Percentiles rank a stretch among this genome's conserved stretches.
Conservation (phyloP, 2,888 invertebrate genomes). For the Acutogordius australiensis region DNA sequence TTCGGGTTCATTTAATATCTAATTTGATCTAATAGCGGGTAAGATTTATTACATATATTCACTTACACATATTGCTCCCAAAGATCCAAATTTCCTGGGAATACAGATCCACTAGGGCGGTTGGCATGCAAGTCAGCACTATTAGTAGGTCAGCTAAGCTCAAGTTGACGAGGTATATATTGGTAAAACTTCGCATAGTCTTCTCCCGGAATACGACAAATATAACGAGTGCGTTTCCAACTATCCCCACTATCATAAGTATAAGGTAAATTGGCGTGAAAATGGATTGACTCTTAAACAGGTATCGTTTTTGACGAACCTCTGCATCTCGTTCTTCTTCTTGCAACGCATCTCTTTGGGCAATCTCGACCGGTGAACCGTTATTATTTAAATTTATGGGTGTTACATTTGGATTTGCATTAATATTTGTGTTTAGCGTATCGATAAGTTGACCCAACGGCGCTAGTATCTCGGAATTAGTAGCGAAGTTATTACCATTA, state of each 20-base stretch:
- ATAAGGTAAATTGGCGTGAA: neutral
- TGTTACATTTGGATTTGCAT: no score
- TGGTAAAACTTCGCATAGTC: constrained; percentile 4
- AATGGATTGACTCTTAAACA: neutral
- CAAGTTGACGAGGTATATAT: constrained; percentile 11
- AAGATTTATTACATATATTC: no score
- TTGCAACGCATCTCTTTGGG: no score
- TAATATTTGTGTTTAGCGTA: no score
- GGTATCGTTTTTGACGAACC: neutral
- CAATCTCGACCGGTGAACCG: no score
- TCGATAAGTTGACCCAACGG: no score
- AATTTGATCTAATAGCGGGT: no score
- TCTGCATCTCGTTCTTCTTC: neutral
- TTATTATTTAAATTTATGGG: no score
- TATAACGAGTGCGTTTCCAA: constrained; percentile 4
- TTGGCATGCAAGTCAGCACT: constrained; percentile 12
- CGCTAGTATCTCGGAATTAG: no score
- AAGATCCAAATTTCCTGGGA: constrained; percentile 12
- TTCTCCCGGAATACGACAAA: neutral
- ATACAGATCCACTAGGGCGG: constrained; percentile 12
- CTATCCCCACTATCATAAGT: neutral
- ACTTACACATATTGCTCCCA: constrained; percentile 13
- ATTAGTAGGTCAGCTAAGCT: constrained; percentile 12
- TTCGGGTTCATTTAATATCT: no score
- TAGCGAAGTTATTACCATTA: no score